Base-by-base conservation (phyloP, 2,888 invertebrate genomes). In the Himalopsyche tibetana region DNA sequence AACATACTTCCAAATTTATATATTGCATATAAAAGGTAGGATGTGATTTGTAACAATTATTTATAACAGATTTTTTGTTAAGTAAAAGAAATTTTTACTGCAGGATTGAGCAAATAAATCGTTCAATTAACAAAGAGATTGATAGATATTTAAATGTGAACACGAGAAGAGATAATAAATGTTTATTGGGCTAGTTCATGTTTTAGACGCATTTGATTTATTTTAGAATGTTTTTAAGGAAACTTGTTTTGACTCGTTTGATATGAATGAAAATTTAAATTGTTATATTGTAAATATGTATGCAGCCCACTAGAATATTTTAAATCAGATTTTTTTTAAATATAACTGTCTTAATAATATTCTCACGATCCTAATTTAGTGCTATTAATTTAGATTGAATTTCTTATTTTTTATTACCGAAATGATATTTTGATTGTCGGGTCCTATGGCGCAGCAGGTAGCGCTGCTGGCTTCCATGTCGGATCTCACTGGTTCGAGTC, bases 1-100 rank as follows among this genome's bases (percentile, higher is more conserved):
- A 19, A 63, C 63, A 63, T 63, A 63, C 19, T 19, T 63, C 19
- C 63, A 63, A 63, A 63, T 63, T 63, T 63, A 63, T 63, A 63
- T 19, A 63, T 63, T 19, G 28, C 28, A 4, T 19, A 63, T 19
- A 63, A 51, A 63, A 63, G 2, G 63, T 63, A 63, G 63, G 63
- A 63, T 63, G 63, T 28, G 63, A 63, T 63, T 63, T 63, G 63
- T 63, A 63, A 63, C 28, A 63, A 63, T 63, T 63, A 63, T 63
- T 63, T 63, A 63, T 28, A 63, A 63, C 63, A 19, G 28, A 19
- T 63, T 63, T 45, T 19, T 63, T 63, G n/a, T 63, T 63, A 11
- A 19, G 19, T 63, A 19, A 28, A 51, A 51, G 51, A 51, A 63
- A 19, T 19, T 63, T 63, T 63, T 63, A 63, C 19, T 19, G 9